Conservation (phyloP, 1,140 invertebrate species). For the Phenacoccus solenopsis region DNA sequence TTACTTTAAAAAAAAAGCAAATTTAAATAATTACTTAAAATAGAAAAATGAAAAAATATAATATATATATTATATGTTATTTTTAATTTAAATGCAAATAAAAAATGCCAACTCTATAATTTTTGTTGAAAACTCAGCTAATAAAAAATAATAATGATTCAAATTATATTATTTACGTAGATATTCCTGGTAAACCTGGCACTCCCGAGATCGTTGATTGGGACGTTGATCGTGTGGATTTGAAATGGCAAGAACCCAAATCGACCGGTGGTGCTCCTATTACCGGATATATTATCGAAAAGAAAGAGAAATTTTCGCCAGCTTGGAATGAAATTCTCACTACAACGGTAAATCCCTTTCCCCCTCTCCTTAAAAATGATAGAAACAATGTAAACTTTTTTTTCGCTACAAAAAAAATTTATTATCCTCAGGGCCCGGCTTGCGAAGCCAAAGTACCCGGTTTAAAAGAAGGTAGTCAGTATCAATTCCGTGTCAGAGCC, state of each 20-base stretch:
- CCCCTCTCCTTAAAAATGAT: background rate
- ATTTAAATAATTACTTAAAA: no score
- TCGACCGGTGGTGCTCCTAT: conserved; percentile 87
- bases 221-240: conserved; percentile 81
- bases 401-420: conserved; percentile 6
- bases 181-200: conserved; percentile 76
- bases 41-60: no score
- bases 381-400: background rate
- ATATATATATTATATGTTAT: no score
- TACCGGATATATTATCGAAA: conserved; percentile 90
- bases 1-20: no score
- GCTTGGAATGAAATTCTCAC: conserved; percentile 80
- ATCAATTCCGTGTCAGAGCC: conserved; percentile 84
- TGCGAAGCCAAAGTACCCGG: conserved; percentile 72
- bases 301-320: conserved; percentile 80
- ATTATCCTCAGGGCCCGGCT: conserved; percentile 45
- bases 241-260: conserved; percentile 87
- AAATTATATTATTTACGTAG: conserved; percentile 34
- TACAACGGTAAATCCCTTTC: conserved; percentile 44
- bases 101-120: no score
- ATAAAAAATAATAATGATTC: no score
- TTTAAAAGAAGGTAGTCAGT: conserved; percentile 79
- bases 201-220: conserved; percentile 81
- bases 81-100: no score
- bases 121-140: no score